phyloP scores from a whole-genome alignment of 2,113 vertebrate genomes.

The Ploceus nigricollis region DNA sequence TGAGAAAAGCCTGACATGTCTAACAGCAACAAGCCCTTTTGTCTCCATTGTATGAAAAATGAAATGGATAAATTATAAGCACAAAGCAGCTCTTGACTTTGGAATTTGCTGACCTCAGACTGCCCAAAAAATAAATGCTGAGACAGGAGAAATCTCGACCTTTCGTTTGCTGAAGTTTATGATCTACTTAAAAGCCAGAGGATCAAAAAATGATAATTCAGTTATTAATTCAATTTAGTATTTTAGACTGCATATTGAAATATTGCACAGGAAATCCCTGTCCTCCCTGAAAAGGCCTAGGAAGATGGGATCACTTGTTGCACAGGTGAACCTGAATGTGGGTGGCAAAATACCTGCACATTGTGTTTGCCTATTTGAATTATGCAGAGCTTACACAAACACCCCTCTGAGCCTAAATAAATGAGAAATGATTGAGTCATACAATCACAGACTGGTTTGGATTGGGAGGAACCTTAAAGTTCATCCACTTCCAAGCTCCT shows the following conservation, averaged over 20 bases:
- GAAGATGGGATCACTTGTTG: background rate
- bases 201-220: background rate
- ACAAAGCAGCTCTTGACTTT: background rate
- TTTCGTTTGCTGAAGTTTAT: background rate
- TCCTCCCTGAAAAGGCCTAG: background rate
- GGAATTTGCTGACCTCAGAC: background rate
- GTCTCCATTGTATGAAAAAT: background rate
- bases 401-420: background rate
- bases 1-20: background rate
- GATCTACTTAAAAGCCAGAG: background rate
- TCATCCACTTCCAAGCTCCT: background rate
- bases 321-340: background rate
- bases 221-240: background rate
- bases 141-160: background rate
- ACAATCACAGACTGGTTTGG: background rate
- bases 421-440: background rate
- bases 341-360: background rate
- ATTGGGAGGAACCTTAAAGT: background rate
- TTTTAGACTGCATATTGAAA: background rate
- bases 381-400: background rate
- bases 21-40: background rate
- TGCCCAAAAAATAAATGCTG: background rate
- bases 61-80: background rate
- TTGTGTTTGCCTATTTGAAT: background rate
- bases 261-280: background rate